These are phyloP conservation scores for Pyrgilauda ruficollis DNA, from an alignment of 2,113 vertebrate species.

Conservation along the genomic window DNA sequence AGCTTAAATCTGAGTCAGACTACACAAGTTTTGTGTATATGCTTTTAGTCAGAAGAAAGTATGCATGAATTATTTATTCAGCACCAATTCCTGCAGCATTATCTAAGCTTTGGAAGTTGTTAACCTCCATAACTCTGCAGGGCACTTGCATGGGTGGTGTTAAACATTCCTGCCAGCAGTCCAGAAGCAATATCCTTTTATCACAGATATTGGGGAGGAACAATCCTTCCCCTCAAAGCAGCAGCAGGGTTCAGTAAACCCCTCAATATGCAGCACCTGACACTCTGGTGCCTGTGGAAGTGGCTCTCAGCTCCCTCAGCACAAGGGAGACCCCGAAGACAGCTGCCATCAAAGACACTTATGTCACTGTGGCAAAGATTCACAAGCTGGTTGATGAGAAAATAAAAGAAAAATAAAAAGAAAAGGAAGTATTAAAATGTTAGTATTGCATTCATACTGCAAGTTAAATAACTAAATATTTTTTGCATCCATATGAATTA, in stretches of 20 bases:
- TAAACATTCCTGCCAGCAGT: neutral
- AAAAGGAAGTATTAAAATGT: neutral
- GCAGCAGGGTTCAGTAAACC: neutral
- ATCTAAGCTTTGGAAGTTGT: neutral
- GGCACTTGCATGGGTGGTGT: neutral
- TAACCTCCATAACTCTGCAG: neutral
- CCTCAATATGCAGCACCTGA: neutral
- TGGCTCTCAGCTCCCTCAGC: neutral
- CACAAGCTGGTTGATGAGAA: neutral
- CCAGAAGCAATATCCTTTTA: neutral
- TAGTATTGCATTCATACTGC: neutral
- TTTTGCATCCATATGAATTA: neutral
- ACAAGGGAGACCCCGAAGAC: rapidly evolving
- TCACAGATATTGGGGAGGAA: neutral
- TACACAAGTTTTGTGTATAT: neutral
- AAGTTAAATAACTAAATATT: neutral
- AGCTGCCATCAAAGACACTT: neutral
- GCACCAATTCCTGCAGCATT: neutral
- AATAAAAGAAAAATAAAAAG: neutral
- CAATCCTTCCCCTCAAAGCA: neutral
- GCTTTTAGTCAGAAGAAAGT: neutral
- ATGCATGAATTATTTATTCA: constrained; percentile 13
- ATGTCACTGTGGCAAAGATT: neutral
- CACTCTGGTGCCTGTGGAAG: neutral
- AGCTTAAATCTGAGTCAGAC: neutral